Evolutionary conservation across 2,888 invertebrate genomes (phyloP).

Genomic region (Tribolium freemani): DNA sequence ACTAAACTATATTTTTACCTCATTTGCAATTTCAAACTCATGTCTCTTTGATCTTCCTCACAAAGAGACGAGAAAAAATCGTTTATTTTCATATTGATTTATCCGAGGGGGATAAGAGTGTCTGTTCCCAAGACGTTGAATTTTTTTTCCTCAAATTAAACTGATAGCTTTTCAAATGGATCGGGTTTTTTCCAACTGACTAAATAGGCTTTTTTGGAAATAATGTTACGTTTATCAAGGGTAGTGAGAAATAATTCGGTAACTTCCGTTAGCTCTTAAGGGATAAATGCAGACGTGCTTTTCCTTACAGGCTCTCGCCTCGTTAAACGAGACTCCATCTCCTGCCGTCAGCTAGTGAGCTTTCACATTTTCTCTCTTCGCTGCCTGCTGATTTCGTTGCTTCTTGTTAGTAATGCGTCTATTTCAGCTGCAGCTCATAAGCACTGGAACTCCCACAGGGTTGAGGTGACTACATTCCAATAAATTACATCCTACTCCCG

Average conservation of each 20-base stretch:
- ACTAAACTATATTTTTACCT: conserved; percentile 11
- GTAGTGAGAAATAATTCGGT: conserved; percentile 30
- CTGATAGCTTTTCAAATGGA: neutral
- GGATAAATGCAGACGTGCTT: conserved; percentile 44
- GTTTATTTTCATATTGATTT: conserved; percentile 24
- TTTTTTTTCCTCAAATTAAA: neutral
- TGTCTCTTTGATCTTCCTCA: conserved; percentile 8
- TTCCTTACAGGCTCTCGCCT: conserved; percentile 42
- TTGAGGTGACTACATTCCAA: neutral
- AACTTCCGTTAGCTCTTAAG: conserved; percentile 32
- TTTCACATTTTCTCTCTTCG: conserved; percentile 43
- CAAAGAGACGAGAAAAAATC: conserved; percentile 1
- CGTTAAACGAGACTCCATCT: conserved; percentile 46
- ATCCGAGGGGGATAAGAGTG: neutral
- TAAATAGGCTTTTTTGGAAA: conserved; percentile 24
- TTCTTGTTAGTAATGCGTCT: conserved; percentile 26
- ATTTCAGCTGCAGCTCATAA: conserved; percentile 24
- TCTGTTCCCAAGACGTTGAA: neutral
- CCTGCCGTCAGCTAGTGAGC: conserved; percentile 44
- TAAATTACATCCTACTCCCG: neutral
- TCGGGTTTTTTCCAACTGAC: neutral
- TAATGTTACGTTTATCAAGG: conserved; percentile 26
- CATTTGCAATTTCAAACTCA: conserved; percentile 13
- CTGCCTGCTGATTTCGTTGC: conserved; percentile 29
- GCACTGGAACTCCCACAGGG: neutral